Base-by-base conservation (phyloP, 2,888 invertebrate species). In the Drosophila mercatorum region DNA sequence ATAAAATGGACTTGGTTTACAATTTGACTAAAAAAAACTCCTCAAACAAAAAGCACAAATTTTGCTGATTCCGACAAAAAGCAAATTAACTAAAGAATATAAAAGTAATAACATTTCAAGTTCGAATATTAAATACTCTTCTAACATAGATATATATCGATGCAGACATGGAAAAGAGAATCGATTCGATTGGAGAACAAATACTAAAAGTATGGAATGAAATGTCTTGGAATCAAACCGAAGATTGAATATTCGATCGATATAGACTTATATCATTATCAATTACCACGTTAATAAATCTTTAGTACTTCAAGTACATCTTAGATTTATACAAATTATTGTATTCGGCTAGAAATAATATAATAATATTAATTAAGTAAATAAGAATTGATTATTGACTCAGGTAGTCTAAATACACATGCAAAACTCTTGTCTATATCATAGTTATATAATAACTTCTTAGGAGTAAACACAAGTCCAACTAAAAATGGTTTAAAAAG, bases 1-100 rank as follows among this genome's bases (percentile, higher is more conserved):
- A 91, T 76, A 89, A 89, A 81, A 75, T 67, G 74, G 73, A 78
- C 78, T 90, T 85, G 78, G 77, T 84, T 91, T 91, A 86, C 91
- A 84, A 81, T 72, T 70, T 74, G 68, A 46, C 69, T 61, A 75
- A 72, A 75, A 72, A 38, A 69, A 80, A 64, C 53, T 55, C 38
- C 41, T 59, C 57, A 34, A 75, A 72, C 53, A 47, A 57, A 57
- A 65, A 65, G 28, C 62, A 58, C 68, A 63, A 63, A 58, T 55
- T 55, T 68, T 64, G 66, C 71, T 72, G 72, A 86, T 77, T 81
- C 64, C 40, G 61, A 40, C 51, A 53, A 72, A 71, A 70, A 52
- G 38, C 52, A 59, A 63, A 22, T 38, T 51, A 34, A 68, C 59
- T 46, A 60, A 49, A 52, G 31, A 17, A n/a, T 11, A 38, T 36